Conservation (phyloP, 2,888 invertebrate species). For the Minunthozetes semirufus region DNA sequence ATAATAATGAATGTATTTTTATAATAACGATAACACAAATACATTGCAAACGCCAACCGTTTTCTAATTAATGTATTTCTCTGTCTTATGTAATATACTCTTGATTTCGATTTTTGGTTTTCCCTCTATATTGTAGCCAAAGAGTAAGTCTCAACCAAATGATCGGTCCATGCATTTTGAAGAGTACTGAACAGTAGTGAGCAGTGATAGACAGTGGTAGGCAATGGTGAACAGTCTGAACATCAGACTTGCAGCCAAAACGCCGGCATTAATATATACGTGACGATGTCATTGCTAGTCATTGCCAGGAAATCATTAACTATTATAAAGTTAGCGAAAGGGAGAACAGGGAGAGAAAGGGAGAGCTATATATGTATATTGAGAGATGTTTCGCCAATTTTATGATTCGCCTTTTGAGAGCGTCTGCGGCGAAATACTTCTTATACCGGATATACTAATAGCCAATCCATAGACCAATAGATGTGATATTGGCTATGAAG, state of each 20-base stretch:
- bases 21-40: slow-evolving; percentile 21
- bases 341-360: neutral
- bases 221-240: no score
- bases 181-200: neutral
- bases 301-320: slow-evolving; percentile 31
- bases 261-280: neutral
- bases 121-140: slow-evolving; percentile 30
- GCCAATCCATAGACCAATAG: slow-evolving; percentile 19
- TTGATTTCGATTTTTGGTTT: slow-evolving; percentile 9
- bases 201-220: no score
- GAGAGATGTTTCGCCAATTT: slow-evolving; percentile 20
- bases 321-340: slow-evolving; percentile 18
- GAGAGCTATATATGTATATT: slow-evolving; percentile 5
- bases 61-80: neutral
- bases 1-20: slow-evolving; percentile 27
- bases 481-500: slow-evolving; percentile 25
- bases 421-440: slow-evolving; percentile 6
- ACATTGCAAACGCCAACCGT: neutral
- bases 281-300: slow-evolving; percentile 21
- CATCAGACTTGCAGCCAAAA: neutral
- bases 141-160: neutral
- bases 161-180: neutral
- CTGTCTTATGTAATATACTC: slow-evolving; percentile 23
- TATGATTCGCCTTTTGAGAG: neutral
- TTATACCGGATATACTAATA: slow-evolving; percentile 29